Conservation (phyloP, 2,797 vertebrate genomes). For the Leucoraja ocellata region DNA sequence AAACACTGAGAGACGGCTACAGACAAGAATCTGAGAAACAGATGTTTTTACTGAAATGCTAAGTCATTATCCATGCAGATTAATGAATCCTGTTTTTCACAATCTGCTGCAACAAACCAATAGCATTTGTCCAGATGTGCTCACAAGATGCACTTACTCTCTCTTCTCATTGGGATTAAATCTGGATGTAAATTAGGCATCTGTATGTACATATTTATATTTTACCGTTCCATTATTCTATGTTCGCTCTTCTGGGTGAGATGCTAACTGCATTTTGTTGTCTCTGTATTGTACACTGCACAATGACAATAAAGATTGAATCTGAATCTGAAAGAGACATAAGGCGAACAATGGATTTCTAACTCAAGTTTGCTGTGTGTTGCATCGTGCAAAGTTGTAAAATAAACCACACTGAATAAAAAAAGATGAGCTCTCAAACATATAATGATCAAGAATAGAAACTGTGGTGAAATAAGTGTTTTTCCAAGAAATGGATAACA, state of each 20-base stretch:
- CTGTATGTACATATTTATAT: no score
- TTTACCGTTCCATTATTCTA: no score
- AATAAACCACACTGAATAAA: not conserved
- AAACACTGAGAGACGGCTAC: not conserved
- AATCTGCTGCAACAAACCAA: not conserved
- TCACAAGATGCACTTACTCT: not conserved
- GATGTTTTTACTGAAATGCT: conserved; percentile 14
- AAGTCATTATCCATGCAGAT: not conserved
- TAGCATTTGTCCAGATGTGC: not conserved
- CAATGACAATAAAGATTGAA: no score
- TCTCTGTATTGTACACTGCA: no score
- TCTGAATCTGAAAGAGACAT: not conserved
- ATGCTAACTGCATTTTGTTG: no score
- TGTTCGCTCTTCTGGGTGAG: no score
- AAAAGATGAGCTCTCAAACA: not conserved
- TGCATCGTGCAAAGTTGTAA: not conserved
- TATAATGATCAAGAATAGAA: not conserved
- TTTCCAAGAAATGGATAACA: no score
- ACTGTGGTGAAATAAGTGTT: no score
- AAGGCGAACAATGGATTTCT: not conserved
- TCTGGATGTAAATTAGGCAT: not conserved
- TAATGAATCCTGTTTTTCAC: not conserved
- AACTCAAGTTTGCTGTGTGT: not conserved
- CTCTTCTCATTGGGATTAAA: not conserved
- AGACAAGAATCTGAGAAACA: not conserved